These are phyloP conservation scores for Marmota flaviventris DNA, from an alignment of 2,113 vertebrate genomes.

Conservation along the genomic window DNA sequence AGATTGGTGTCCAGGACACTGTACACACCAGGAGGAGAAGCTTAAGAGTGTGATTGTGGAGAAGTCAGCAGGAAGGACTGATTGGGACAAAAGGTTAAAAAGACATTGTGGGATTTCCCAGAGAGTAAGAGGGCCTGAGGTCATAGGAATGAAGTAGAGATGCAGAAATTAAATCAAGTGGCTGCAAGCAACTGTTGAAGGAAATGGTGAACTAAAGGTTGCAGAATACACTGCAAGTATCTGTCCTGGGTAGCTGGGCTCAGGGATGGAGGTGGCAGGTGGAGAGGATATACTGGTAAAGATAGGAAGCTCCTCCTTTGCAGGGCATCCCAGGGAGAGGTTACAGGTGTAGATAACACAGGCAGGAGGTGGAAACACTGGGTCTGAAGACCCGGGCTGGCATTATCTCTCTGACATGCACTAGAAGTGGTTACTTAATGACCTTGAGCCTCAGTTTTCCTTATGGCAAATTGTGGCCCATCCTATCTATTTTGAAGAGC, in stretches of 20 bases:
- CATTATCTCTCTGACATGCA: background rate
- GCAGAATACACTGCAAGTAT: background rate
- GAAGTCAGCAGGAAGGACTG: background rate
- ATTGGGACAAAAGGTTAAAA: background rate
- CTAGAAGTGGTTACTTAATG: background rate
- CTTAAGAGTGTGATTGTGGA: background rate
- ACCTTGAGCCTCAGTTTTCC: background rate
- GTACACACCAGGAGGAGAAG: background rate
- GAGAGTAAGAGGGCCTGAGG: background rate
- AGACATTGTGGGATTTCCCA: fast-evolving
- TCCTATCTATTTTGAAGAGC: background rate
- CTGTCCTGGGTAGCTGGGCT: background rate
- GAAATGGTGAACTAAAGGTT: background rate
- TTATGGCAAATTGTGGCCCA: background rate
- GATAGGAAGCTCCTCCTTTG: background rate
- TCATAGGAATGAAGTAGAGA: background rate
- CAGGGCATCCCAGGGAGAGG: background rate
- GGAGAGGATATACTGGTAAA: background rate
- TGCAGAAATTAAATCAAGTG: background rate
- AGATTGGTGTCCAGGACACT: background rate
- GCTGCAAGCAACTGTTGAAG: background rate
- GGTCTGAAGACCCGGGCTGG: background rate
- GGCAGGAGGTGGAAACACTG: fast-evolving
- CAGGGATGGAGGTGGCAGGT: too few species aligned
- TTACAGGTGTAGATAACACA: background rate